Percentiles rank a stretch among this genome's conserved stretches.
These are phyloP conservation scores for Electrophaes corylata DNA, from an alignment of 2,888 invertebrate genomes.

Conservation along the genomic window DNA sequence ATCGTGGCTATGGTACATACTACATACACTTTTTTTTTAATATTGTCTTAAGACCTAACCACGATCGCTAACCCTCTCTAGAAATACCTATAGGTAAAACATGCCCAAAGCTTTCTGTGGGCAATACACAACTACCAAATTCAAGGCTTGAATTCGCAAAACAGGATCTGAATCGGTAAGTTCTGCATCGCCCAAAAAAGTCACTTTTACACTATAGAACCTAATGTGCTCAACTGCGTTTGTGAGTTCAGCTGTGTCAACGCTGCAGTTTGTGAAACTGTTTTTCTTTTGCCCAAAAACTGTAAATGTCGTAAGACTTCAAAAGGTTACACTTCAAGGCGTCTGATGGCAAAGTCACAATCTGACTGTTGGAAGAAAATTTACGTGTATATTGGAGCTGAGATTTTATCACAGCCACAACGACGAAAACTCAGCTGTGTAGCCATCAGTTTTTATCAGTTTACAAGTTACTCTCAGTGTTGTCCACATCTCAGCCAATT, in stretches of 20 bases:
- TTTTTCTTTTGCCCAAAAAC: neutral
- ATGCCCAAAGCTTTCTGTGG: conserved; percentile 5
- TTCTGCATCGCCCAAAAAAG: conserved; percentile 14
- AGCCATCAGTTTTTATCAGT: no score
- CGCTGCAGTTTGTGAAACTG: conserved; percentile 10
- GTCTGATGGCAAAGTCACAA: no score
- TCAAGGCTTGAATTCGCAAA: neutral
- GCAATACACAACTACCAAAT: conserved; percentile 5
- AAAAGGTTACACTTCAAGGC: neutral
- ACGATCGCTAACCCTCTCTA: neutral
- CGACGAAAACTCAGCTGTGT: no score
- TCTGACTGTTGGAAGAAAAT: no score
- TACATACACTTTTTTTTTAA: neutral
- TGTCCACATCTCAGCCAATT: no score
- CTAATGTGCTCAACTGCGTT: conserved; percentile 13
- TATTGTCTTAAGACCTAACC: neutral
- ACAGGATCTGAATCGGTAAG: neutral
- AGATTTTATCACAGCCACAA: no score
- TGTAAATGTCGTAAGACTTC: neutral
- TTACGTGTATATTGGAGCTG: no score
- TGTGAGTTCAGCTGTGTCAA: conserved; percentile 1
- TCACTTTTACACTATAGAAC: conserved; percentile 11
- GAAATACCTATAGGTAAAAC: neutral
- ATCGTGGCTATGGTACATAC: neutral
- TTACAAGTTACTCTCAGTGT: no score